Percentiles rank a stretch among this genome's conserved stretches.
phyloP scores from a whole-genome alignment of 2,113 vertebrate species.

The Labrus mixtus region DNA sequence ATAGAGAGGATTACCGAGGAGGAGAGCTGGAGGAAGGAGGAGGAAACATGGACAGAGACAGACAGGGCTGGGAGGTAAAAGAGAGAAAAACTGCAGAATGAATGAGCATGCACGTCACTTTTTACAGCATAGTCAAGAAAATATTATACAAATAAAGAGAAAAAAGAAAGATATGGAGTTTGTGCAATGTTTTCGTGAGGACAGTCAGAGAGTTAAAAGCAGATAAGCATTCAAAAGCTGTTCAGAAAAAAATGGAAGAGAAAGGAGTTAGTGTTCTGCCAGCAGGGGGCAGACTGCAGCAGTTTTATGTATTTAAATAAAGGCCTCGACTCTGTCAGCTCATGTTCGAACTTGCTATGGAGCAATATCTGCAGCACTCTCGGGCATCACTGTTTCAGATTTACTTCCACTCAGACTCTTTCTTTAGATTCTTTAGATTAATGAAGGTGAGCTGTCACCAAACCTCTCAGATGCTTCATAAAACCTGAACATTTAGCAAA shows the following conservation, averaged over 20 bases:
- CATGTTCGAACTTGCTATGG: neutral
- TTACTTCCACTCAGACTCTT: neutral
- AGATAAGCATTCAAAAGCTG: neutral
- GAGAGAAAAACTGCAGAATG: conserved; percentile 44
- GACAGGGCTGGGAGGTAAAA: conserved; percentile 35
- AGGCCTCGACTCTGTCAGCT: neutral
- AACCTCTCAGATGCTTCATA: neutral
- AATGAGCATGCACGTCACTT: conserved; percentile 37
- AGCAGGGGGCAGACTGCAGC: conserved; percentile 54
- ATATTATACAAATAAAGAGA: neutral
- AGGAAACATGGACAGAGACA: conserved; percentile 36
- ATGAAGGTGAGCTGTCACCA: neutral
- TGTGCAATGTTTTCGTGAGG: neutral
- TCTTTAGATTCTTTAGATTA: no score
- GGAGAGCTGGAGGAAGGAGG: conserved; percentile 58
- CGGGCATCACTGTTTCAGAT: neutral
- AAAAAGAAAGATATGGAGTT: neutral
- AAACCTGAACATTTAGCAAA: no score
- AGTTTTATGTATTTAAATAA: no score
- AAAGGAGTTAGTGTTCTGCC: neutral
- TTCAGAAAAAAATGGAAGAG: neutral
- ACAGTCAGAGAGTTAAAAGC: neutral
- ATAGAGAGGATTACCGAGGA: conserved; percentile 71
- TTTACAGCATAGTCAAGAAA: conserved; percentile 9
- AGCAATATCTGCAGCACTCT: neutral